Conservation (phyloP, 2,888 invertebrate species). For the Heliconius ethilla region DNA sequence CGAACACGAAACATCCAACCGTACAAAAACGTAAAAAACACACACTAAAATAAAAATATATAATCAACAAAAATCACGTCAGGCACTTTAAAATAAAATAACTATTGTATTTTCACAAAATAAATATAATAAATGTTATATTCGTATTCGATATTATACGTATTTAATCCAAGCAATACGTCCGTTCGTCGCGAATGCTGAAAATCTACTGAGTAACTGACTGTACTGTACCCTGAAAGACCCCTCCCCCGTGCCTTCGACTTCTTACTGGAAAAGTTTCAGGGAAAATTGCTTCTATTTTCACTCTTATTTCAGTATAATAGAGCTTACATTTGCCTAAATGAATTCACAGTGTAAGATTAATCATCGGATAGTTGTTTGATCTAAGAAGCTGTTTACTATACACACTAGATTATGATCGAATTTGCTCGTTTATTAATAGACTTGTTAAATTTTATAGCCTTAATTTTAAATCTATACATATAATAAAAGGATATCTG, state of each 20-base stretch:
- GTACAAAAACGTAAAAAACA: neutral
- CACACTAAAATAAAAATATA: constrained; percentile 3
- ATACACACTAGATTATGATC: constrained; percentile 38
- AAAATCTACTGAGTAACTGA: constrained; percentile 39
- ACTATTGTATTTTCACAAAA: neutral
- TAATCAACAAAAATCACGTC: constrained; percentile 1
- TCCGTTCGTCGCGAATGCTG: constrained; percentile 25
- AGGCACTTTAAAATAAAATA: constrained; percentile 8
- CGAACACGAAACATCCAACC: constrained; percentile 7
- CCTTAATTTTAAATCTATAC: too few relatives aligned
- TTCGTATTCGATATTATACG: constrained; percentile 18
- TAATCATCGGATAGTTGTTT: constrained; percentile 44
- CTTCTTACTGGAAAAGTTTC: constrained; percentile 44
- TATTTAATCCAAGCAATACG: neutral
- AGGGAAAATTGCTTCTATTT: constrained; percentile 20
- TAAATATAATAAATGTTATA: constrained; percentile 13
- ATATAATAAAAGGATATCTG: too few relatives aligned
- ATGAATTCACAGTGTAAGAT: constrained; percentile 28
- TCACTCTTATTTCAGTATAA: constrained; percentile 17
- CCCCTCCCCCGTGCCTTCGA: constrained; percentile 40
- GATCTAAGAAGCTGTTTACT: constrained; percentile 41
- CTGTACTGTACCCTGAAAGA: constrained; percentile 33
- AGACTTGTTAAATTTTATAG: constrained; percentile 12
- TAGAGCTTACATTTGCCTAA: constrained; percentile 24
- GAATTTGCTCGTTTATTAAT: constrained; percentile 29